Conservation (phyloP, 1,140 invertebrate genomes). For the Plectus sambesii region DNA sequence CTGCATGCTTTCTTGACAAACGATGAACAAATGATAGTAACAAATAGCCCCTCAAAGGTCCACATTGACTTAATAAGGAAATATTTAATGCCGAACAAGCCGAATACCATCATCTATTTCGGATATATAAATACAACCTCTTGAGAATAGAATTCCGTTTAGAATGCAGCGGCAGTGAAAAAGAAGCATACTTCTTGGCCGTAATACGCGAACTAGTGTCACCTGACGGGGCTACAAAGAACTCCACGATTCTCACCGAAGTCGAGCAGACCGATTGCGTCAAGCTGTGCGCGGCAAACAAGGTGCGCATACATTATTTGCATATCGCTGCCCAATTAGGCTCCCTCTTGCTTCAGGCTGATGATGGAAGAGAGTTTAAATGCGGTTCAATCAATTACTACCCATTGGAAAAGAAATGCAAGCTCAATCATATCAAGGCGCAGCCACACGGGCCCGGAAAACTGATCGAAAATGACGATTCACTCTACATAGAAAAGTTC, state of each 20-base stretch:
- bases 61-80: too few relatives aligned
- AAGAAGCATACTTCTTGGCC: neutral
- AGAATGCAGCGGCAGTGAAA: neutral
- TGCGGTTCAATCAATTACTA: conserved; percentile 27
- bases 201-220: conserved; percentile 28
- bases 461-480: conserved; percentile 23
- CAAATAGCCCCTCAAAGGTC: too few relatives aligned
- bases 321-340: too few relatives aligned
- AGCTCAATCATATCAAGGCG: conserved; percentile 22
- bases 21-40: too few relatives aligned
- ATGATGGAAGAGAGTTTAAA: conserved; percentile 17
- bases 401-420: conserved; percentile 19
- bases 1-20: too few relatives aligned
- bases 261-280: conserved; percentile 26
- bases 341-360: too few relatives aligned
- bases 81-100: too few relatives aligned
- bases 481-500: conserved; percentile 28
- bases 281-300: conserved; percentile 18
- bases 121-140: neutral
- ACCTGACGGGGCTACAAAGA: conserved; percentile 13
- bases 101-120: conserved; percentile 4
- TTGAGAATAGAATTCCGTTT: neutral
- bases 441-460: conserved; percentile 24
- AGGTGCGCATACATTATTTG: too few relatives aligned
- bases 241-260: conserved; percentile 13